phyloP scores from a whole-genome alignment of 2,888 invertebrate genomes.

The Cordilura impudica region DNA sequence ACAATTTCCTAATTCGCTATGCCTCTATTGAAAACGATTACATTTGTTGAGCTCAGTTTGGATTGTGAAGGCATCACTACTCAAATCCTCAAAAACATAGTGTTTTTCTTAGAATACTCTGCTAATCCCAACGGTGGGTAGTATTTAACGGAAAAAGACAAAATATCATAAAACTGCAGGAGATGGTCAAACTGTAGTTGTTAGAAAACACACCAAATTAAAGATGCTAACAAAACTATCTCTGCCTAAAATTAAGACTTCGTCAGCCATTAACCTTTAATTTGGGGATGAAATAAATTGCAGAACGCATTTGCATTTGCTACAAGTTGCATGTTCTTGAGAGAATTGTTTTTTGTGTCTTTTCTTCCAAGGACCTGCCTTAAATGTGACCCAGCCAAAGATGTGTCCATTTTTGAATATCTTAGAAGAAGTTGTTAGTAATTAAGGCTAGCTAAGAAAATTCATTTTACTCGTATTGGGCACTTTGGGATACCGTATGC shows the following conservation, averaged over 20 bases:
- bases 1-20: constrained; percentile 32
- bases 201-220: background rate
- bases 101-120: constrained; percentile 32
- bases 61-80: constrained; percentile 11
- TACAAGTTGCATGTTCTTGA: constrained; percentile 36
- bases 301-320: background rate
- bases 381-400: constrained; percentile 24
- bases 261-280: background rate
- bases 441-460: constrained; percentile 34
- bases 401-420: constrained; percentile 29
- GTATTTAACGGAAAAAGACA: constrained; percentile 16
- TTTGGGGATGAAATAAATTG: background rate
- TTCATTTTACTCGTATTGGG: background rate
- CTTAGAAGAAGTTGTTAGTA: constrained; percentile 31
- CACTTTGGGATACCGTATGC: background rate
- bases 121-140: constrained; percentile 19
- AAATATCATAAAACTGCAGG: constrained; percentile 11
- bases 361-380: constrained; percentile 28
- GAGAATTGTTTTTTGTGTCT: constrained; percentile 12
- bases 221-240: no score
- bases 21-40: constrained; percentile 23
- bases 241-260: background rate
- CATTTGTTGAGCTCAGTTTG: constrained; percentile 25
- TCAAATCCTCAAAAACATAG: background rate
- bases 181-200: background rate